Conservation (phyloP, 2,888 invertebrate genomes). For the Philereme vetulata region DNA sequence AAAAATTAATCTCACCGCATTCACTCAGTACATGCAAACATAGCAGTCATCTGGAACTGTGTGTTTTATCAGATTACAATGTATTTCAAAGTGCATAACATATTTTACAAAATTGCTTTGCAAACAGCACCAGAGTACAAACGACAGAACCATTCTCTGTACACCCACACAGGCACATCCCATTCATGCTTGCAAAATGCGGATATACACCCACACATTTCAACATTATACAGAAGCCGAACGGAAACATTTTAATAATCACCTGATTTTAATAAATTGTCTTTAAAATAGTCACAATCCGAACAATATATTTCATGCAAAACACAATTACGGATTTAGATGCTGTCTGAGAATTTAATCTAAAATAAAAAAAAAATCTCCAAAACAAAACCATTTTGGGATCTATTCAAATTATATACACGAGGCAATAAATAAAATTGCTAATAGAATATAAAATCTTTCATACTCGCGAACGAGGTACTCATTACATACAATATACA, state of each 20-base stretch:
- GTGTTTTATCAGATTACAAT: conserved; percentile 17
- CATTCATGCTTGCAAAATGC: conserved; percentile 9
- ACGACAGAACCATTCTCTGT: conserved; percentile 13
- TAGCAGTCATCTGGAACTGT: conserved; percentile 26
- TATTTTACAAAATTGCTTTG: conserved; percentile 16
- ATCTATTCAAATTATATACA: conserved; percentile 43
- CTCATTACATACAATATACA: conserved; percentile 33
- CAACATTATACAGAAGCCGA: conserved; percentile 11
- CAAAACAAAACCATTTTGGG: conserved; percentile 42
- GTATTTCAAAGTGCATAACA: conserved; percentile 13
- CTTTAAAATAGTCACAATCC: conserved; percentile 27
- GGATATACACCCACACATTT: background rate
- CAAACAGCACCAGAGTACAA: conserved; percentile 21
- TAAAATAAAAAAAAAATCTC: conserved; percentile 38
- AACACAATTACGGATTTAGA: conserved; percentile 32
- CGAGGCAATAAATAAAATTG: conserved; percentile 51
- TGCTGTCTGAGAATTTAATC: conserved; percentile 23
- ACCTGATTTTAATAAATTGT: conserved; percentile 31
- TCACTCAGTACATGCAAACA: conserved; percentile 54
- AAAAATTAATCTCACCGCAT: conserved; percentile 58
- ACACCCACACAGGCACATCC: no score
- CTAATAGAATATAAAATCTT: conserved; percentile 45
- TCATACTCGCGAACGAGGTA: conserved; percentile 36
- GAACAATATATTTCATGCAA: conserved; percentile 22
- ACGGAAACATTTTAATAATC: conserved; percentile 11